These are phyloP conservation scores for Sussaba pulchella DNA, from an alignment of 2,888 invertebrate genomes.

Conservation along the genomic window DNA sequence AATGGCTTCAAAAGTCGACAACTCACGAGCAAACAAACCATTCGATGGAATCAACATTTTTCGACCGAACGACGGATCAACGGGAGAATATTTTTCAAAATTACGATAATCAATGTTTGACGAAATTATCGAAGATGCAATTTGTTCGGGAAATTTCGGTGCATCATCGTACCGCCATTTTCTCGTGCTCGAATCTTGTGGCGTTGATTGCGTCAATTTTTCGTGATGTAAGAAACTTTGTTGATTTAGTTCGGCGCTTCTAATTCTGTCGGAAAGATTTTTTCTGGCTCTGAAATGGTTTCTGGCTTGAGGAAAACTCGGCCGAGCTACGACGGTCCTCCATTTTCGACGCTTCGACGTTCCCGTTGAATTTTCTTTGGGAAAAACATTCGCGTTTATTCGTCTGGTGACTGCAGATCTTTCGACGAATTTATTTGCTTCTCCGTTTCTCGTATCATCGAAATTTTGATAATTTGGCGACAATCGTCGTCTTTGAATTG, in stretches of 20 bases:
- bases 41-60: neutral
- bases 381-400: neutral
- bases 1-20: neutral
- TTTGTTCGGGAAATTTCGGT: neutral
- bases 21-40: slow-evolving; percentile 18
- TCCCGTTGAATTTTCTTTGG: neutral
- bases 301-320: neutral
- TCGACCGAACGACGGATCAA: neutral
- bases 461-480: neutral
- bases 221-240: no score
- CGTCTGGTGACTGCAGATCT: neutral
- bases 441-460: neutral
- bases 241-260: neutral
- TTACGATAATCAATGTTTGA: neutral
- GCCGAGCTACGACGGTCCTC: slow-evolving; percentile 16
- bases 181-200: neutral
- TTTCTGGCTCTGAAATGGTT: neutral
- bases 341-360: slow-evolving; percentile 7
- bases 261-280: neutral
- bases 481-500: neutral
- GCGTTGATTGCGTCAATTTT: neutral
- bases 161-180: slow-evolving; percentile 15
- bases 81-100: neutral
- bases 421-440: neutral
- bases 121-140: slow-evolving; percentile 3